Percentiles rank a stretch among this genome's conserved stretches.
Evolutionary conservation across 2,797 vertebrate species (phyloP).

Genomic region (Vireo griseus): DNA sequence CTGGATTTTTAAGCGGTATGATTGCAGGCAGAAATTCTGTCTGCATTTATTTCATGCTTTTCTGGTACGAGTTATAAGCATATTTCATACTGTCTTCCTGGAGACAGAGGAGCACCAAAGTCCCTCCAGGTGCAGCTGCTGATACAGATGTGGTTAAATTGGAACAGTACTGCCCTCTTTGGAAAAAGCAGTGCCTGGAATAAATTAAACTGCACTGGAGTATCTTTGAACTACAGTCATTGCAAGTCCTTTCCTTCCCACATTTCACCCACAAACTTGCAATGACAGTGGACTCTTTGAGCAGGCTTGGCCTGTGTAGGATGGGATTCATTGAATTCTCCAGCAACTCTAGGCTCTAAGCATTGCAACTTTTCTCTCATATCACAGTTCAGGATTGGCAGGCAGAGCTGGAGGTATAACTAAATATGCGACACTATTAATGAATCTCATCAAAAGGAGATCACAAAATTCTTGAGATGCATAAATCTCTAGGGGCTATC

Average conservation of each 20-base stretch:
- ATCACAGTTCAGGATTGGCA: neutral
- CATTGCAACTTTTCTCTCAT: neutral
- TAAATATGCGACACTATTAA: neutral
- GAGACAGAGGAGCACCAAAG: neutral
- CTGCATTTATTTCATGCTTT: neutral
- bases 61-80: neutral
- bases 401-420: neutral
- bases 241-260: neutral
- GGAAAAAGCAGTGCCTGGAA: neutral
- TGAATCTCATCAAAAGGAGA: slow-evolving; percentile 18
- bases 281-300: neutral
- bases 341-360: neutral
- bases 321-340: neutral
- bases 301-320: neutral
- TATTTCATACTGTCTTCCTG: neutral
- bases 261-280: neutral
- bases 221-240: neutral
- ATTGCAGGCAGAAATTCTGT: neutral
- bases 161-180: neutral
- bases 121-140: neutral
- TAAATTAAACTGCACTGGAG: neutral
- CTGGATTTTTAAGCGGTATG: neutral
- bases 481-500: neutral
- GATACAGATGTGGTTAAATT: neutral
- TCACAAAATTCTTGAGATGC: slow-evolving; percentile 4